phyloP scores from a whole-genome alignment of 2,888 invertebrate genomes.

The Harpagoxenus sublaevis region DNA sequence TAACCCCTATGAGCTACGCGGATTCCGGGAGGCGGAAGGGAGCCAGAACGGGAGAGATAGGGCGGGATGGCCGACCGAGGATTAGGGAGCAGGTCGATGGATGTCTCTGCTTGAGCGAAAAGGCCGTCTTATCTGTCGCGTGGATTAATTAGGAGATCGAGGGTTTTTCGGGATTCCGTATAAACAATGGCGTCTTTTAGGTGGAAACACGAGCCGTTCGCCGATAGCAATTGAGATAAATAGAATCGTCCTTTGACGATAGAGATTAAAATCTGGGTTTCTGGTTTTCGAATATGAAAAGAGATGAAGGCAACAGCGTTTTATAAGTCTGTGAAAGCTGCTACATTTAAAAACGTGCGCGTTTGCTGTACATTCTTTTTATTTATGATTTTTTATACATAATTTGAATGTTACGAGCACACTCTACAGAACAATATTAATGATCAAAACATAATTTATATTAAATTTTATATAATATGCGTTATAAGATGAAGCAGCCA shows the following conservation, averaged over 20 bases:
- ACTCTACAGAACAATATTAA: background rate
- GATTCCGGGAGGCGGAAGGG: constrained; percentile 20
- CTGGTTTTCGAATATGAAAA: background rate
- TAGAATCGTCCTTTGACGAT: constrained; percentile 24
- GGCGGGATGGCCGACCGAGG: constrained; percentile 67
- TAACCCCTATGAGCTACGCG: constrained; percentile 70
- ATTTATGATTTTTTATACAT: background rate
- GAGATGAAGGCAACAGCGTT: background rate
- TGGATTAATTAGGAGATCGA: constrained; percentile 77
- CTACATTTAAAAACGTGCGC: background rate
- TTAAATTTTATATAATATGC: background rate
- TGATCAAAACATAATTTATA: background rate
- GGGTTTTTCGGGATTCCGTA: constrained; percentile 60
- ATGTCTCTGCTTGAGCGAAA: constrained; percentile 72
- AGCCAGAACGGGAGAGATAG: constrained; percentile 28
- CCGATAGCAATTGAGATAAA: constrained; percentile 23
- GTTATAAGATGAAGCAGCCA: background rate
- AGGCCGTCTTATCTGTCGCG: constrained; percentile 72
- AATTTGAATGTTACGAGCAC: background rate
- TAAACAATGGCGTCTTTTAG: constrained; percentile 61
- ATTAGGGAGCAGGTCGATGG: constrained; percentile 80
- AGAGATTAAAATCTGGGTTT: constrained; percentile 38
- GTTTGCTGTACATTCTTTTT: background rate
- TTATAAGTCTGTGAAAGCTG: background rate
- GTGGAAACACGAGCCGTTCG: constrained; percentile 4